A percentile compares a stretch with the other conserved stretches of the same genome.
Conservation (phyloP, 2,113 vertebrate species). For the Mormoops blainvillei region DNA sequence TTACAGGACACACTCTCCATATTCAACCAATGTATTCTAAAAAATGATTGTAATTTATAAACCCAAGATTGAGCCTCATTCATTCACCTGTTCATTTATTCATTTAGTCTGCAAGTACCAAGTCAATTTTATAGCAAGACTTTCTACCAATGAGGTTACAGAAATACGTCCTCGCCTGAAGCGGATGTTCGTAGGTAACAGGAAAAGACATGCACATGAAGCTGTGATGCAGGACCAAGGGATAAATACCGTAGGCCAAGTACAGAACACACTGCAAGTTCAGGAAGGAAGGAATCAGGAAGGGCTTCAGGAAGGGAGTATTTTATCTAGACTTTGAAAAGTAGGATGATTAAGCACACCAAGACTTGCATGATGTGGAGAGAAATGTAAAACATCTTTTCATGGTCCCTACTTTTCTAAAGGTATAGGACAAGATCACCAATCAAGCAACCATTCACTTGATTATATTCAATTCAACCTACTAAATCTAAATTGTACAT, state of each 20-base stretch:
- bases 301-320: neutral
- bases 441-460: conserved; percentile 19
- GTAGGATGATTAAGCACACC: neutral
- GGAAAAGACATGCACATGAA: neutral
- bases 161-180: neutral
- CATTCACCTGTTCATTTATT: neutral
- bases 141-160: neutral
- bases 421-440: neutral
- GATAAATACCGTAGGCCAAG: neutral
- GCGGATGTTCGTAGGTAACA: neutral
- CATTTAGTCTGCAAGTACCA: neutral
- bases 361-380: neutral
- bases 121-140: neutral
- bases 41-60: neutral
- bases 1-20: neutral
- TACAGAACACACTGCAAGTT: neutral
- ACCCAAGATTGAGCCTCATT: neutral
- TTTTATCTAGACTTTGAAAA: neutral
- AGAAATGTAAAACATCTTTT: conserved; percentile 7
- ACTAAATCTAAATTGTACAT: neutral
- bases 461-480: neutral
- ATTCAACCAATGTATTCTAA: neutral
- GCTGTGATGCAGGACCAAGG: neutral
- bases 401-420: neutral
- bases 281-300: neutral